phyloP scores from a whole-genome alignment of 1,140 invertebrate genomes.

The Colletes gigas region DNA sequence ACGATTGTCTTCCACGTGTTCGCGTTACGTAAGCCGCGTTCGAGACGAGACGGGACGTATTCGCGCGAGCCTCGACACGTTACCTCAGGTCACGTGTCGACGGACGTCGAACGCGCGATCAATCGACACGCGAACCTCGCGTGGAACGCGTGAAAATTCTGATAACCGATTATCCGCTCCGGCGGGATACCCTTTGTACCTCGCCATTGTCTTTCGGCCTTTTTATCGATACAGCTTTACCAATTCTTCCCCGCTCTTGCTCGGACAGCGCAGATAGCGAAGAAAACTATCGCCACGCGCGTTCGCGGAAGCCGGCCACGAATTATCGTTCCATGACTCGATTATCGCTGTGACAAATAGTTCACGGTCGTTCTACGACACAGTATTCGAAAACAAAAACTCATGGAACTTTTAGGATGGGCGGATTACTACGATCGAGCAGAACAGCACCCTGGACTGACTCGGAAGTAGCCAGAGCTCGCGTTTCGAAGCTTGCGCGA shows the following conservation, averaged over 20 bases:
- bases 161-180: conserved; percentile 25
- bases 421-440: too few relatives aligned
- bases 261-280: neutral
- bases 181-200: neutral
- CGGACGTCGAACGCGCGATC: conserved; percentile 15
- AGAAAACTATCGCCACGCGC: neutral
- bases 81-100: conserved; percentile 56
- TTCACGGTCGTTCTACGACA: neutral
- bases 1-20: conserved; percentile 23
- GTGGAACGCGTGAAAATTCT: conserved; percentile 48
- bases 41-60: conserved; percentile 36
- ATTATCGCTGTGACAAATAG: neutral
- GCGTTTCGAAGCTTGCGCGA: too few relatives aligned
- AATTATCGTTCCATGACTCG: neutral
- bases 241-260: neutral
- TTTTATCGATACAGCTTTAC: neutral
- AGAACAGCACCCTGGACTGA: too few relatives aligned
- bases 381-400: neutral
- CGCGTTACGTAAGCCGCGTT: conserved; percentile 44
- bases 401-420: neutral
- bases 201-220: neutral
- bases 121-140: conserved; percentile 33
- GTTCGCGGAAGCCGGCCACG: neutral
- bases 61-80: conserved; percentile 46
- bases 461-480: too few relatives aligned